A percentile compares a stretch with the other conserved stretches of the same genome.
These are phyloP conservation scores for Meandrusa payeni DNA, from an alignment of 2,888 invertebrate genomes.

Conservation along the genomic window DNA sequence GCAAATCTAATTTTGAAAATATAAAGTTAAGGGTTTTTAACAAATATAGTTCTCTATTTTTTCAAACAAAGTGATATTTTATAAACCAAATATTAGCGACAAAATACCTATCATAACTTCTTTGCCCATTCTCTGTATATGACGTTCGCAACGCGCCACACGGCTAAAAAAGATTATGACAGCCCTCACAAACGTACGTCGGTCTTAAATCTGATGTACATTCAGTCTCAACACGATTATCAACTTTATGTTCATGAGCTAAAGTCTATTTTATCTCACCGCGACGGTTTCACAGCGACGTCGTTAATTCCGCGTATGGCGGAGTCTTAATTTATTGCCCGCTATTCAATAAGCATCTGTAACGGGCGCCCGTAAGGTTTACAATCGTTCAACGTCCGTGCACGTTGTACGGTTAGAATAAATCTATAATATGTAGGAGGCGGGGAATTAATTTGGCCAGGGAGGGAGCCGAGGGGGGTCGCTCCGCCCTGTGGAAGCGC, in stretches of 20 bases:
- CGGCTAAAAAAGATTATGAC: constrained; percentile 79
- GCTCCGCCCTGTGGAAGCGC: constrained; percentile 63
- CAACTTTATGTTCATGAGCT: constrained; percentile 39
- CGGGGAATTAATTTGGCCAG: constrained; percentile 71
- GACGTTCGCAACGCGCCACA: constrained; percentile 65
- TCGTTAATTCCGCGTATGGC: constrained; percentile 74
- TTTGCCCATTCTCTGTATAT: constrained; percentile 57
- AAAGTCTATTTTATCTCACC: constrained; percentile 51
- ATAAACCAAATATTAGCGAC: constrained; percentile 43
- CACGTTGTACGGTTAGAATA: constrained; percentile 66
- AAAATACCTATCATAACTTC: constrained; percentile 56
- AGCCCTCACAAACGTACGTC: constrained; percentile 61
- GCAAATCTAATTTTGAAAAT: neutral
- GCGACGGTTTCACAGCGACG: constrained; percentile 48
- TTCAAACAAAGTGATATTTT: constrained; percentile 31
- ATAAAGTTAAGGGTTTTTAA: neutral
- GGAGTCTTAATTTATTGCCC: constrained; percentile 68
- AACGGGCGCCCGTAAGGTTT: constrained; percentile 67
- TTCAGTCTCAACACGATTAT: constrained; percentile 38
- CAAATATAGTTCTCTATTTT: constrained; percentile 9
- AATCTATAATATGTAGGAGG: constrained; percentile 80
- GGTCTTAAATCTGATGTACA: constrained; percentile 59
- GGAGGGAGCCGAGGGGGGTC: constrained; percentile 58
- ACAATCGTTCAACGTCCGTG: constrained; percentile 64
- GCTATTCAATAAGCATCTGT: constrained; percentile 71